Conservation (phyloP, 2,113 vertebrate genomes). For the Hipposideros armiger region DNA sequence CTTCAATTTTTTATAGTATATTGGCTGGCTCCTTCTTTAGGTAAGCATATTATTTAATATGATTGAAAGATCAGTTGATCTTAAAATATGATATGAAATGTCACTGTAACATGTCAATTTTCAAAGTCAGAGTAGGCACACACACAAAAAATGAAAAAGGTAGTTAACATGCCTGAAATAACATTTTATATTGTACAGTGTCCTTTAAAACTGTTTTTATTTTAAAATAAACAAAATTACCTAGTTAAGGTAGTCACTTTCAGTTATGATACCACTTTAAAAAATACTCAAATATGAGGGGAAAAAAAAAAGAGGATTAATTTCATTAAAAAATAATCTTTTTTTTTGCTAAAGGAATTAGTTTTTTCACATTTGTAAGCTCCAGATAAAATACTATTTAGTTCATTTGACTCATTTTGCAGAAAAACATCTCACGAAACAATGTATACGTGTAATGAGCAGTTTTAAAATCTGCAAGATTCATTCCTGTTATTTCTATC, state of each 20-base stretch:
- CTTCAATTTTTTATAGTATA: slow-evolving; percentile 91
- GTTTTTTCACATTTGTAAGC: slow-evolving; percentile 3
- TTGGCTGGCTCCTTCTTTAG: slow-evolving; percentile 93
- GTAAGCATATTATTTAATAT: slow-evolving; percentile 87
- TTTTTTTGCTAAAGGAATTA: background rate
- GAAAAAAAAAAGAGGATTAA: background rate
- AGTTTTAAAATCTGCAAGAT: slow-evolving; percentile 31
- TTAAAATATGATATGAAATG: slow-evolving; percentile 36
- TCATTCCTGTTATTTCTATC: background rate
- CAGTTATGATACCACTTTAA: background rate
- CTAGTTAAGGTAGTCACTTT: slow-evolving; percentile 10
- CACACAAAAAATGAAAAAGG: slow-evolving; percentile 21
- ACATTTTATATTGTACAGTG: background rate
- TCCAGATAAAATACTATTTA: slow-evolving; percentile 46
- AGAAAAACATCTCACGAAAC: background rate
- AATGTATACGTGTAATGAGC: background rate
- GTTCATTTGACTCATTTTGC: slow-evolving; percentile 33
- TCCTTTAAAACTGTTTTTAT: slow-evolving; percentile 46
- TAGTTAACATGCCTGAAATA: background rate
- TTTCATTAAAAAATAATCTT: background rate
- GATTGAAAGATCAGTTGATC: slow-evolving; percentile 28
- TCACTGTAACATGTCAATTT: slow-evolving; percentile 51
- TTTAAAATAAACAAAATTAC: slow-evolving; percentile 18
- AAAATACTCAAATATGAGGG: background rate
- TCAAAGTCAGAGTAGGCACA: slow-evolving; percentile 39